Percentiles rank a stretch among this genome's conserved stretches.
Evolutionary conservation across 2,797 vertebrate genomes (phyloP).

Genomic region (Ceryle rudis): DNA sequence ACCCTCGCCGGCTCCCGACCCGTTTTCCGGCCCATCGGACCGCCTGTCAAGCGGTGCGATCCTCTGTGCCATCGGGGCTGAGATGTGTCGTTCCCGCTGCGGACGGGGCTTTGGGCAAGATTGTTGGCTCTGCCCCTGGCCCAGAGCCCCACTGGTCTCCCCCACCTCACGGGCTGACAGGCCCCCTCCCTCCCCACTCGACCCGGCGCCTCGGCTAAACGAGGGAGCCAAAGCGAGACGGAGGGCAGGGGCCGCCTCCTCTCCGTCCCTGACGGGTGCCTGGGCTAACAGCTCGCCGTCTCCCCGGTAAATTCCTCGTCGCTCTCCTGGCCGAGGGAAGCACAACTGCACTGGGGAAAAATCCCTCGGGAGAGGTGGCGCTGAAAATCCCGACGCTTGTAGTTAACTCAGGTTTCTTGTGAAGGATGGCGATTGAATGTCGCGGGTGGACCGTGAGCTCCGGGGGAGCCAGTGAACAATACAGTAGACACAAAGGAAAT

Average conservation of each 20-base stretch:
- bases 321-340: not conserved
- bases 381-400: not conserved
- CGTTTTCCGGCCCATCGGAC: fast-evolving
- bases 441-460: not conserved
- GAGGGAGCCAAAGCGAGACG: not conserved
- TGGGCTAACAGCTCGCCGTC: not conserved
- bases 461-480: not conserved
- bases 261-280: too few relatives aligned
- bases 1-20: not conserved
- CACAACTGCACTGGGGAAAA: not conserved
- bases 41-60: not conserved
- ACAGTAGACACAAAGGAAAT: slow-evolving; percentile 44
- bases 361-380: not conserved
- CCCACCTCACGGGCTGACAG: not conserved
- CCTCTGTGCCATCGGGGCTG: not conserved
- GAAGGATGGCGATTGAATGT: not conserved
- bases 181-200: not conserved
- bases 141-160: too few relatives aligned
- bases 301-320: not conserved
- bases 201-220: not conserved
- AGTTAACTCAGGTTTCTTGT: not conserved
- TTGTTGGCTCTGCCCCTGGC: not conserved
- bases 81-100: fast-evolving
- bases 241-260: not conserved
- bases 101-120: not conserved